Evolutionary conservation across 2,797 vertebrate species (phyloP).

Genomic region (Pantherophis vulpinus): DNA sequence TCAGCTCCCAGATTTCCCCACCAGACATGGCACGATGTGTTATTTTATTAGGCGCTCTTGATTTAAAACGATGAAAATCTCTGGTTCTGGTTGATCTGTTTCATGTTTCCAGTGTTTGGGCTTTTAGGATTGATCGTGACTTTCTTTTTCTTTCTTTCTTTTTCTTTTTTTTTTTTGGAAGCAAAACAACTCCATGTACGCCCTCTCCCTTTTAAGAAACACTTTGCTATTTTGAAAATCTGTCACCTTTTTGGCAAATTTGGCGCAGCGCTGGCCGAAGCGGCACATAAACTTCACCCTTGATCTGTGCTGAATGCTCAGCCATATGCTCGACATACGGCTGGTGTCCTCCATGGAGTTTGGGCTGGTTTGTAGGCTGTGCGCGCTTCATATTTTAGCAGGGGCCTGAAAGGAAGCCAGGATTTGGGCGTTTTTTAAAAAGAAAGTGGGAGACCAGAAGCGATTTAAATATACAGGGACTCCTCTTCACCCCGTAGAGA

Average conservation of each 20-base stretch:
- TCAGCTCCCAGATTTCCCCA: neutral
- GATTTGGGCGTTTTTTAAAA: neutral
- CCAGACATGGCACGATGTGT: neutral
- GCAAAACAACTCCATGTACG: neutral
- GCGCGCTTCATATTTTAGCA: neutral
- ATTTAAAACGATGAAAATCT: neutral
- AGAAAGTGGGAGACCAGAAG: neutral
- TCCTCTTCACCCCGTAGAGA: neutral
- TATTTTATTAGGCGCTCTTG: neutral
- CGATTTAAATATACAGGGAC: neutral
- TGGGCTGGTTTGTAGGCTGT: neutral
- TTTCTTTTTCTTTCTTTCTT: neutral
- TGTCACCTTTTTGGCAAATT: neutral
- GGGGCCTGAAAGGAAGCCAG: neutral
- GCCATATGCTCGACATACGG: conserved; percentile 12
- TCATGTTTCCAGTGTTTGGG: neutral
- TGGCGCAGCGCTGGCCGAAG: neutral
- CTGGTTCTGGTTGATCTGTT: neutral
- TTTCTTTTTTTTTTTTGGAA: too few species aligned
- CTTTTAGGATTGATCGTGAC: neutral
- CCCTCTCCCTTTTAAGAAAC: neutral
- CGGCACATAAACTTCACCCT: too few species aligned
- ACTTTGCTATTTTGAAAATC: too few species aligned
- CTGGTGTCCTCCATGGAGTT: neutral
- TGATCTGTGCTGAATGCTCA: neutral